Base-by-base conservation (phyloP, 2,797 vertebrate species). In the Peromyscus melanophrys region DNA sequence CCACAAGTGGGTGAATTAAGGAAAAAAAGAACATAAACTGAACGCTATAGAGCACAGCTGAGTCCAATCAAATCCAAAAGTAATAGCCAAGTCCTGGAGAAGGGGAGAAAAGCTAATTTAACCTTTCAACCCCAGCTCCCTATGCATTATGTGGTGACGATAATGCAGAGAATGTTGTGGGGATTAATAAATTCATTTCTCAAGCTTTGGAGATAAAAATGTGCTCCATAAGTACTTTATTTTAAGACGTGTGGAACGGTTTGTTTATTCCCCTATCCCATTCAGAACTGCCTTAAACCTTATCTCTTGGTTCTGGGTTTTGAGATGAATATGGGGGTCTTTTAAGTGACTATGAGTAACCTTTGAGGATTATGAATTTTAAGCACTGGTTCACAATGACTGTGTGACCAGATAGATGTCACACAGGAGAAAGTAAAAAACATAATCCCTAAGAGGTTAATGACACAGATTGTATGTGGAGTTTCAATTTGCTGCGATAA, bases 141-240 rank as follows among this genome's bases (percentile, higher is more conserved):
- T 96, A 97, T 98, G 97, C 94, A 97, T 97, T 97, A 95, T 93
- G 80, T 96, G 94, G 87, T 43, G 84, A 92, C 92, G 90, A 96
- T 92, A 96, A 95, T 75, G 93, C 4, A 9, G 87, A 91, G 91
- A 69, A 91, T 95, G 92, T 97, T 97, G 94, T 90, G 84, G 76
- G 96, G 97, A 97, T 98, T 98, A 97, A 96, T 96, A 97, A 95
- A 97, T 96, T 96, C 97, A 98, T 98, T 97, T 97, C 92, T 97
- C 95, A 78, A 78, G 95, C 96, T 97, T 97, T 97, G 89, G 76
- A 98, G 97, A 98, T 97, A 97, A 97, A 98, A 97, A 96, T 93
- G 89, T 90, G 95, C 83, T 96, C 96, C 43, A 37, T 92, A 90
- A 97, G 95, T 96, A 94, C 91, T 96, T 95, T 95, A 97, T 96